Evolutionary conservation across 2,113 vertebrate species (phyloP), one percentile per base, ranked within the genome.

Genomic region (Gadus chalcogrammus): DNA sequence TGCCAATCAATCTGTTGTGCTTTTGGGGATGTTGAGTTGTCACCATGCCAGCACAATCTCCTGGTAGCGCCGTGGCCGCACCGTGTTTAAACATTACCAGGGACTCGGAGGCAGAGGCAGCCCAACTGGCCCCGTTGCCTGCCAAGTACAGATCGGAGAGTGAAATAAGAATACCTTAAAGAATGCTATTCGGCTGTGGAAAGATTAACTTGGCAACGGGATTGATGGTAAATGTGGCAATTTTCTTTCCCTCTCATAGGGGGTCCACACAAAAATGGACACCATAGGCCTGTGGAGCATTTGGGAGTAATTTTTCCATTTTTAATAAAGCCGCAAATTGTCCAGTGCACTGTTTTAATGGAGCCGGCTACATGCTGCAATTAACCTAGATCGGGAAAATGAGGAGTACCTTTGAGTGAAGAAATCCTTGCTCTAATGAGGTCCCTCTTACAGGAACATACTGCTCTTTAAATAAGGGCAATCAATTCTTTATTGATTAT

Each of bases 151-250:
- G 75, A 61, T 63, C 24, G 66, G 53, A 58, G 67, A 68, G 71
- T 20, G 64, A 79, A 68, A 61, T 55, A 55, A 67, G 64, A 48
- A 59, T 1, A n/a, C 42, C 52, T 67, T 58, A 70, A 60, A 35
- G 42, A 1, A 60, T 71, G 18, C 65, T 69, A 28, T 38, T 35
- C 4, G 24, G 65, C 72, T 20, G 61, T 38, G 62, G 20, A 64
- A 24, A 79, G 68, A 81, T 85, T 64, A 81, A 76, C 79, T 74
- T 69, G 18, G 75, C 74, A 65, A 18, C 67, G 72, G 70, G 74
- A 79, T 55, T 61, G 70, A 74, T 81, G 58, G 42, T 59, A 66
- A 83, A 85, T 81, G 76, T 75, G 77, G 67, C 74, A 75, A 67
- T 82, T 85, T 81, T 70, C 71, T 73, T 52, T 66, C 22, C 0